Evolutionary conservation across 2,797 vertebrate genomes (phyloP).

Genomic region (Anolis apletophallus): DNA sequence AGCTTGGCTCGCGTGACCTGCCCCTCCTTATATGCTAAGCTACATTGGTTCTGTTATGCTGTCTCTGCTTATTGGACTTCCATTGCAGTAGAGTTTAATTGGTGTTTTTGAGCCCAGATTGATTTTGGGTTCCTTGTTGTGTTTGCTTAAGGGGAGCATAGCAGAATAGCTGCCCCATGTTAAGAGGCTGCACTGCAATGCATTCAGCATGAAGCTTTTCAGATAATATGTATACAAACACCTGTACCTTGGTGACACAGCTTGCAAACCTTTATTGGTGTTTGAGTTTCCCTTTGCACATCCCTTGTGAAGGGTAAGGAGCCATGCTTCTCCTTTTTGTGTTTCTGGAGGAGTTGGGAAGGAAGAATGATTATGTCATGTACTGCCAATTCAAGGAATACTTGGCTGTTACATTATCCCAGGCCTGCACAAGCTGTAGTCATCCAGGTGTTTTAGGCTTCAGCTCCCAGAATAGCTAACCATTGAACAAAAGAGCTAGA

Average conservation of each 20-base stretch:
- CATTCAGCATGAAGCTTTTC: too few species aligned
- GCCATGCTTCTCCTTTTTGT: neutral
- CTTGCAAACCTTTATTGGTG: too few species aligned
- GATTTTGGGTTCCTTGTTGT: neutral
- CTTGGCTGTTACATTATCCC: neutral
- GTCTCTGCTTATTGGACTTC: conserved; percentile 35
- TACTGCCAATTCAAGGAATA: too few species aligned
- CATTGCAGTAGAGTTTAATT: conserved; percentile 11
- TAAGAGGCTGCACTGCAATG: too few species aligned
- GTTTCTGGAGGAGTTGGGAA: neutral
- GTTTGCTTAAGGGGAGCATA: neutral
- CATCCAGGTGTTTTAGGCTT: too few species aligned
- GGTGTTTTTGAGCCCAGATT: neutral
- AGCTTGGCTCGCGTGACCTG: neutral
- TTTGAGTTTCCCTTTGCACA: neutral
- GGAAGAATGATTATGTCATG: neutral
- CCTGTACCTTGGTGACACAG: too few species aligned
- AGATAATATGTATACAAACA: too few species aligned
- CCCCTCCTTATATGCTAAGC: conserved; percentile 4
- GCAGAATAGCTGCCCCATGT: too few species aligned
- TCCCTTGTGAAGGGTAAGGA: neutral
- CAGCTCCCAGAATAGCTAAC: too few species aligned
- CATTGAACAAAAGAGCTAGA: too few species aligned
- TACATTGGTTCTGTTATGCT: neutral
- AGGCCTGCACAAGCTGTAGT: too few species aligned